These are phyloP conservation scores for Sterrhoptilus dennistouni DNA, from an alignment of 2,113 vertebrate genomes.

Conservation along the genomic window DNA sequence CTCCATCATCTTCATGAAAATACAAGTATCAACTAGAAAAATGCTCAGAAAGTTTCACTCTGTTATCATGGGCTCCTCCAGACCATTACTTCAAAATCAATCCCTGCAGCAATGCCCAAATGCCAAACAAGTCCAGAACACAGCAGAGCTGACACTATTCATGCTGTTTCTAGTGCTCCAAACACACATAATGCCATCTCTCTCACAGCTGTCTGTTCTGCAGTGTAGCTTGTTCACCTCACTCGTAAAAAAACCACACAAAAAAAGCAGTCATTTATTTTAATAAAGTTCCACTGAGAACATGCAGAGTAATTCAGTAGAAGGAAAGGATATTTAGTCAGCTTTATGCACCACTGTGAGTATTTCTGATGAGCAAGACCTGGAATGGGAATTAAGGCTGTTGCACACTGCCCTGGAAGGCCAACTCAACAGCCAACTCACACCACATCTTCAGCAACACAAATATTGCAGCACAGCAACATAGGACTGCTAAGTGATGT, in stretches of 20 bases:
- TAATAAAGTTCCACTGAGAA: not conserved
- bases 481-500: not conserved
- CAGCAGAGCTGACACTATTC: not conserved
- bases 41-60: not conserved
- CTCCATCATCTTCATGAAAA: constrained; percentile 18
- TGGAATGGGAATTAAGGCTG: not conserved
- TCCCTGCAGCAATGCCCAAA: not conserved
- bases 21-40: not conserved
- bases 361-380: not conserved
- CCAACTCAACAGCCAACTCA: not conserved
- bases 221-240: not conserved
- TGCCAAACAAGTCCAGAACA: not conserved
- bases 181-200: not conserved
- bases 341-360: not conserved
- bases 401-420: not conserved
- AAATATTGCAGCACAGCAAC: not conserved
- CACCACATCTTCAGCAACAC: not conserved
- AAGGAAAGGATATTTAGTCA: not conserved
- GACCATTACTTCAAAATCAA: not conserved
- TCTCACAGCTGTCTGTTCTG: not conserved
- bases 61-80: not conserved
- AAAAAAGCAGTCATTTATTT: not conserved
- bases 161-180: not conserved
- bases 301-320: not conserved
- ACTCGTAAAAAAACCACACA: not conserved